Base-by-base conservation (phyloP, 2,888 invertebrate genomes). In the Cistogaster globosa region DNA sequence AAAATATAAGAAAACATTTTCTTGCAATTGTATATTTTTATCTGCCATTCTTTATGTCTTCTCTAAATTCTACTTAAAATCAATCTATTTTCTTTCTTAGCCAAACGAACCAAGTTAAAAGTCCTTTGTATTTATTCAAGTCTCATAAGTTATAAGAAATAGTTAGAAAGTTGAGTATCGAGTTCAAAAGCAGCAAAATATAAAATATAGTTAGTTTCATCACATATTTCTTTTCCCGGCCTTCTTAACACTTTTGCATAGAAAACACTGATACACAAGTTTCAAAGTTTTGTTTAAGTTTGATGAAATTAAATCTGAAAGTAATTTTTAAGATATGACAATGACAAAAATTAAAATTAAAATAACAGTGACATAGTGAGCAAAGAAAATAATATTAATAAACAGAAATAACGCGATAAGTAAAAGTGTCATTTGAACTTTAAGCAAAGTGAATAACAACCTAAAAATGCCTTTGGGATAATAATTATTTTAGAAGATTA, bases 241-340 rank as follows among this genome's bases (percentile, higher is more conserved):
- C 11, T 42, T 42, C 11, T n/a, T n/a, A n/a, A n/a, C n/a, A n/a
- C n/a, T n/a, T n/a, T n/a, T n/a, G n/a, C n/a, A n/a, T n/a, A n/a
- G n/a, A n/a, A n/a, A n/a, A n/a, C n/a, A n/a, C n/a, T n/a, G n/a
- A n/a, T n/a, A n/a, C n/a, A n/a, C 3, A 62, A 62, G 5, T 51
- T 38, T 53, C 22, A 22, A 72, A 72, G 48, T 62, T 72, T 32
- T 4, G 38, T 63, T 51, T 48, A 62, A 18, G 60, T 51, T 6
- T 36, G n/a, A 71, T 45, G 26, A 71, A 71, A 71, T 51, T 42
- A 62, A 48, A 51, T 16, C 36, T 53, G 22, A 74, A 63, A 74
- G 12, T 26, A 42, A 62, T 42, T 42, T 18, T 26, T 74, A 53
- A 53, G 38, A 38, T n/a, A 38, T 74, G 62, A 53, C 53, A 74